phyloP scores from a whole-genome alignment of 2,888 invertebrate genomes.

The Pachydiplax longipennis region DNA sequence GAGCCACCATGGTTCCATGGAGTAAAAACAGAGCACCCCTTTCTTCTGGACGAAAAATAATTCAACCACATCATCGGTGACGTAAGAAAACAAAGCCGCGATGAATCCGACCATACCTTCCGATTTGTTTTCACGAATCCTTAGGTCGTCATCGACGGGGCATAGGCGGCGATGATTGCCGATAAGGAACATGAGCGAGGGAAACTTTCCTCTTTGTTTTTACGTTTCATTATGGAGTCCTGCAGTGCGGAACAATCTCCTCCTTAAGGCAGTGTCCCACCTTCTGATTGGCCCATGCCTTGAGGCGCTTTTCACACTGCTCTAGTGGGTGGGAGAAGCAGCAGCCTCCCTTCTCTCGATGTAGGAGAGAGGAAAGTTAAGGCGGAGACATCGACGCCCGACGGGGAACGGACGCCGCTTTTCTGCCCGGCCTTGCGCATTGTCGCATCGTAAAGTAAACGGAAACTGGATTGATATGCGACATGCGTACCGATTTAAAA shows the following conservation, averaged over 20 bases:
- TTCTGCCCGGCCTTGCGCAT: not conserved
- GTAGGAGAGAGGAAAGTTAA: not conserved
- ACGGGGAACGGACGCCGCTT: not conserved
- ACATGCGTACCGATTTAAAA: no score
- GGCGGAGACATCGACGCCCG: slow-evolving; percentile 29
- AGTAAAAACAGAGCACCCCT: no score
- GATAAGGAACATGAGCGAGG: slow-evolving; percentile 12
- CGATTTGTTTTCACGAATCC: not conserved
- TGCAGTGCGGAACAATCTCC: slow-evolving; percentile 20
- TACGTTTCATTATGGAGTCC: slow-evolving; percentile 25
- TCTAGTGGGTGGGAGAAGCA: not conserved
- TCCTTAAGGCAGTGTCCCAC: slow-evolving; percentile 10
- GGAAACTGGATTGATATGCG: not conserved
- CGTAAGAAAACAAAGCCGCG: not conserved
- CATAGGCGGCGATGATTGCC: not conserved
- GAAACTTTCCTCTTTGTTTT: slow-evolving; percentile 1
- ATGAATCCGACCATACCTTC: not conserved
- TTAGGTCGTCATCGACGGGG: not conserved
- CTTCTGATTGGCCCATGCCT: slow-evolving; percentile 29
- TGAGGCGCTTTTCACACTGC: slow-evolving; percentile 16
- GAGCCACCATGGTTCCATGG: no score
- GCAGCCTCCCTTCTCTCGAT: not conserved
- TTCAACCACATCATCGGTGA: not conserved
- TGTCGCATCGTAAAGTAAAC: not conserved
- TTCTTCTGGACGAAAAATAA: not conserved